phyloP scores from a whole-genome alignment of 2,797 vertebrate species.

The Esox masquinongy region DNA sequence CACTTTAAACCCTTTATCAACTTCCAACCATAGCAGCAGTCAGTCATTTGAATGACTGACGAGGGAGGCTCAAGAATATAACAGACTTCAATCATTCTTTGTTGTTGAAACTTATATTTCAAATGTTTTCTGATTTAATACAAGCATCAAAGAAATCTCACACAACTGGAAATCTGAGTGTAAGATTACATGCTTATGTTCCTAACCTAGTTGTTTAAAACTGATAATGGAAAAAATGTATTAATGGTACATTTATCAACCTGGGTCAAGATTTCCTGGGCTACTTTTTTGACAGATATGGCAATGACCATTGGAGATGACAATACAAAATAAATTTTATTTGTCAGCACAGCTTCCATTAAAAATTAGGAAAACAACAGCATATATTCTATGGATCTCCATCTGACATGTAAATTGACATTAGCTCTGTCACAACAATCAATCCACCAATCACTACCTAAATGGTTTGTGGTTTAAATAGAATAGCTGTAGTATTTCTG shows the following conservation, averaged over 20 bases:
- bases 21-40: not conserved
- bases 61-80: not conserved
- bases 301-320: not conserved
- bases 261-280: not conserved
- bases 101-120: not conserved
- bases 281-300: not conserved
- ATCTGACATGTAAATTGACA: not conserved
- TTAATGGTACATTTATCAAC: not conserved
- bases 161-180: not conserved
- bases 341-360: not conserved
- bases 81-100: not conserved
- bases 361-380: not conserved
- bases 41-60: not conserved
- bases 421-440: not conserved
- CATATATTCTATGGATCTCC: not conserved
- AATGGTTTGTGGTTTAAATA: not conserved
- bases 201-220: not conserved
- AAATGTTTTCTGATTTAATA: not conserved
- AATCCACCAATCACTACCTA: not conserved
- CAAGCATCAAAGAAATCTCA: not conserved
- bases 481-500: not conserved
- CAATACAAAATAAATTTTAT: not conserved
- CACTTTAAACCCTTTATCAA: not conserved
- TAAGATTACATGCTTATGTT: not conserved
- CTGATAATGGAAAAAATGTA: not conserved